Evolutionary conservation across 2,888 invertebrate genomes (phyloP), one percentile per base, ranked within the genome.

Genomic region (Nephrotoma flavescens): DNA sequence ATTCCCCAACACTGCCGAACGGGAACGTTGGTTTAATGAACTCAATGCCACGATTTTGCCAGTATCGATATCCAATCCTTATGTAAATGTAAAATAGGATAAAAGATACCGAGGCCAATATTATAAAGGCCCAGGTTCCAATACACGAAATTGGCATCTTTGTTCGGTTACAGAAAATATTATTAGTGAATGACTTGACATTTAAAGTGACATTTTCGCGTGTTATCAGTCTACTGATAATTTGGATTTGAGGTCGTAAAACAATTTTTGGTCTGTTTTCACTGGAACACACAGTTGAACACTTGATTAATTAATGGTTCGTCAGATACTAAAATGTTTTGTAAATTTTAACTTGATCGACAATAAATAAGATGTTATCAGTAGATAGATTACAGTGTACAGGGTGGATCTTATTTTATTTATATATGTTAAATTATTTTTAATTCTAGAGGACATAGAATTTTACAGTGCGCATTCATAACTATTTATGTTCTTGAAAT

Each of bases 1-100:
- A 93, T 87, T 92, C 91, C 86, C 90, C 91, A 88, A 94, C 91
- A 88, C 94, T 93, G 0, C 95, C 94, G 88, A 94, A 94, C 0
- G 94, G 93, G 88, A 94, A 93, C 42, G 90, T 89, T 0, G 94
- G 94, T 71, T 91, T 89, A 0, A 93, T 92, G 12, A 93, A 93
- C 0, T 91, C 90, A 1, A 94, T 93, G 6, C 93, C 92, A 88
- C 91, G 92, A 87, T 90, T 91, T 44, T 90, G 89, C 94, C 94
- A 94, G 88, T 94, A 87, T 15, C 52, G 52, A 57, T 57, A 57
- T 15, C 15, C 52, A 57, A 57, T 57, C 7, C 15, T n/a, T 15
- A 57, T 57, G 52, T 57, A 57, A 5, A 57, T 15, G 4, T 57
- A 57, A 57, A 57, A 57, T 15, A 57, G 15, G 52, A 57, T 15